These are phyloP conservation scores for Brachycybe producta DNA, from an alignment of 2,888 invertebrate species.

Conservation along the genomic window DNA sequence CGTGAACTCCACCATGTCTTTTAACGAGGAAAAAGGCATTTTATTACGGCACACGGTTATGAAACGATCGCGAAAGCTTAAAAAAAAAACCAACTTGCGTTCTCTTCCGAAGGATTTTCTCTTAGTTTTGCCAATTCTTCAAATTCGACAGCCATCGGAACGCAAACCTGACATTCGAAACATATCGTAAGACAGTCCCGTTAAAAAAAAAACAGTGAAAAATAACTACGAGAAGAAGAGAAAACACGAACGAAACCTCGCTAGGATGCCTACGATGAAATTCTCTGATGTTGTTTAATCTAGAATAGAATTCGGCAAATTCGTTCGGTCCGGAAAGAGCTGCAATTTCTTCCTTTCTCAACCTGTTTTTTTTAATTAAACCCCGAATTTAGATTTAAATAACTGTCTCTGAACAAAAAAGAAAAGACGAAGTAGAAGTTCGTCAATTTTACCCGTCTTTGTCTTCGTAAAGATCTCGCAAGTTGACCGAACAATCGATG, in stretches of 20 bases:
- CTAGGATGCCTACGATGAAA: constrained; percentile 93
- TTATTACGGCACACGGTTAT: background rate
- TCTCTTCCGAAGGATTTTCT: constrained; percentile 79
- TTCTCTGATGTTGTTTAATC: constrained; percentile 88
- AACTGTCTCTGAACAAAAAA: too few relatives aligned
- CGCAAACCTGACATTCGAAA: constrained; percentile 62
- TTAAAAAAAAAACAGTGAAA: too few relatives aligned
- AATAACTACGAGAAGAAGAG: background rate
- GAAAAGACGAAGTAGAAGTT: background rate
- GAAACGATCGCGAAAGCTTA: background rate
- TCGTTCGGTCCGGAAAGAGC: constrained; percentile 95
- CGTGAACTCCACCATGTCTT: constrained; percentile 80
- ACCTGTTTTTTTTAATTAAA: too few relatives aligned
- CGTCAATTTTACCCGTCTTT: constrained; percentile 52
- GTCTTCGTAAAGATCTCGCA: constrained; percentile 90
- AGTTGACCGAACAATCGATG: constrained; percentile 57
- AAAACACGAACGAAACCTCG: constrained; percentile 47
- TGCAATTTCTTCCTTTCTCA: constrained; percentile 85
- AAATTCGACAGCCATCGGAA: constrained; percentile 96
- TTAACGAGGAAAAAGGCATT: constrained; percentile 23
- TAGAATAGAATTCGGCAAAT: constrained; percentile 90
- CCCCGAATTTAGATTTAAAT: too few relatives aligned
- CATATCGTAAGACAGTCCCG: background rate
- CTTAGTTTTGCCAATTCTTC: constrained; percentile 80
- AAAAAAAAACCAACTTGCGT: constrained; percentile 46